These are phyloP conservation scores for Vireo griseus DNA, from an alignment of 2,797 vertebrate species.

Conservation along the genomic window DNA sequence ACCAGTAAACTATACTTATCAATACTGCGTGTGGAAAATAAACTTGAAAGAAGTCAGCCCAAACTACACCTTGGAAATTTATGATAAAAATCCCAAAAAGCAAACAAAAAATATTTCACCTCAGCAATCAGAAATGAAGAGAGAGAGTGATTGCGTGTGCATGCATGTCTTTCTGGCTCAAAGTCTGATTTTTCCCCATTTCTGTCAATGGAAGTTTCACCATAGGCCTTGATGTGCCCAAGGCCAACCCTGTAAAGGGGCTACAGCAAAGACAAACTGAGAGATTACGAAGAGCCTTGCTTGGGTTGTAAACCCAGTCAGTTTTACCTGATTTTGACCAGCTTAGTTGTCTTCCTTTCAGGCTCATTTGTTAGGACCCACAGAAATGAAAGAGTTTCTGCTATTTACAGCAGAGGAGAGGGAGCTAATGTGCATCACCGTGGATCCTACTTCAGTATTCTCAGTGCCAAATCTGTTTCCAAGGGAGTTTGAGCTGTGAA, in stretches of 20 bases:
- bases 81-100: neutral
- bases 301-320: neutral
- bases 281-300: neutral
- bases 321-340: neutral
- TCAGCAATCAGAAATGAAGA: neutral
- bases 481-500: neutral
- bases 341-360: neutral
- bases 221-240: neutral
- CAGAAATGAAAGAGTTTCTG: neutral
- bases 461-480: neutral
- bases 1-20: neutral
- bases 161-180: neutral
- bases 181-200: neutral
- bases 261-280: neutral
- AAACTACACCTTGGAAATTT: neutral
- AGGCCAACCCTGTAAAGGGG: neutral
- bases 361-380: neutral
- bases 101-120: neutral
- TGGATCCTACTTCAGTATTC: neutral
- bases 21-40: neutral
- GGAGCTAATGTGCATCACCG: rapidly evolving
- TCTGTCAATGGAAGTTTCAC: neutral
- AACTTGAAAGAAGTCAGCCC: neutral
- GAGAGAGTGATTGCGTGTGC: rapidly evolving
- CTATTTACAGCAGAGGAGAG: neutral